Conservation (phyloP, 2,797 vertebrate species). For the Betta splendens region DNA sequence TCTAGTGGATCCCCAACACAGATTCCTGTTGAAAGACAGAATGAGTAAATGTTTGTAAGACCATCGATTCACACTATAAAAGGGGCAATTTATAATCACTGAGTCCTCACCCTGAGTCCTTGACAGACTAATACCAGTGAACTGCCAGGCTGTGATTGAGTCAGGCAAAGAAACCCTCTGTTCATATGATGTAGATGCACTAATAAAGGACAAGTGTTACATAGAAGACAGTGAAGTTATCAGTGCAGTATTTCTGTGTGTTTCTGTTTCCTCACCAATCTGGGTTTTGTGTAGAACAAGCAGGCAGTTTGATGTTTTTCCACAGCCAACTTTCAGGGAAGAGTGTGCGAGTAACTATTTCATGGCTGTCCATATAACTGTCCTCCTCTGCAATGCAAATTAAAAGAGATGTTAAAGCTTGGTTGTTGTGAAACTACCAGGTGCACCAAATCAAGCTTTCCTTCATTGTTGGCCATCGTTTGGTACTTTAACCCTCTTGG, state of each 20-base stretch:
- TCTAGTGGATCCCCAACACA: slow-evolving; percentile 87
- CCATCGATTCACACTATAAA: no score
- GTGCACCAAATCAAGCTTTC: no score
- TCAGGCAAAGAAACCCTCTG: slow-evolving; percentile 79
- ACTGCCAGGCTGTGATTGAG: slow-evolving; percentile 92
- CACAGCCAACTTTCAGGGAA: slow-evolving; percentile 90
- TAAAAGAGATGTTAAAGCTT: no score
- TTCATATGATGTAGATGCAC: slow-evolving; percentile 1
- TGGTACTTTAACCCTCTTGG: no score
- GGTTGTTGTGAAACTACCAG: no score
- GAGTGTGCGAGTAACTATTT: slow-evolving; percentile 75
- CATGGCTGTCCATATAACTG: slow-evolving; percentile 61
- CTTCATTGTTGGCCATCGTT: no score
- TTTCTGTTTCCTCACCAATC: slow-evolving; percentile 72
- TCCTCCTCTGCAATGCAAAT: slow-evolving; percentile 69
- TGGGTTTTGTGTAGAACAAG: neutral
- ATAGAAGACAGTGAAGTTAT: no score
- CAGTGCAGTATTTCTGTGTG: neutral
- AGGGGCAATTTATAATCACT: no score
- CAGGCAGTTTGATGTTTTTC: slow-evolving; percentile 63
- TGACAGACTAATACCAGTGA: slow-evolving; percentile 87
- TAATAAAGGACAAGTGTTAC: neutral
- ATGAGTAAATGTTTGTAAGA: no score
- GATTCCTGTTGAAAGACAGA: slow-evolving; percentile 72
- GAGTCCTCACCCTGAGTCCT: slow-evolving; percentile 65